phyloP scores from a whole-genome alignment of 2,888 invertebrate species.

The Heliconius charithonia region DNA sequence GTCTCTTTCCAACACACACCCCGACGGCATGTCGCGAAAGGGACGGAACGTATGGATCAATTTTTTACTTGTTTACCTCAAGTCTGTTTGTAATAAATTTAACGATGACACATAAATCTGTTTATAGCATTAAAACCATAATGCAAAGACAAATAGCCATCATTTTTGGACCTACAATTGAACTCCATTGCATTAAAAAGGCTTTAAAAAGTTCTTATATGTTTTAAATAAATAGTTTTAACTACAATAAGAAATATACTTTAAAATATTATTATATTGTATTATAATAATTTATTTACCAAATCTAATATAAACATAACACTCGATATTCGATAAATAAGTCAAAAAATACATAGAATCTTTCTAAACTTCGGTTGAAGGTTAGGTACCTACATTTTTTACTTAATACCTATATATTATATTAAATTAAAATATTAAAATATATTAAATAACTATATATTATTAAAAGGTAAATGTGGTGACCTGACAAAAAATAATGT shows the following conservation, averaged over 20 bases:
- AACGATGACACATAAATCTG: slow-evolving; percentile 30
- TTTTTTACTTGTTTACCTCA: slow-evolving; percentile 61
- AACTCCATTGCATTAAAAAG: not conserved
- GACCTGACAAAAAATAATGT: not conserved
- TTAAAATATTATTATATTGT: too few relatives aligned
- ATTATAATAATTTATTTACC: too few relatives aligned
- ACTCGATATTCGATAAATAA: too few relatives aligned
- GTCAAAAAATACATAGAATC: too few relatives aligned
- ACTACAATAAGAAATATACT: too few relatives aligned
- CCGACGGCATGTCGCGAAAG: slow-evolving; percentile 55
- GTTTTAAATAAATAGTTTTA: too few relatives aligned
- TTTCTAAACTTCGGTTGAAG: not conserved
- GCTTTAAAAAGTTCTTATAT: not conserved
- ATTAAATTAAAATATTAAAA: too few relatives aligned
- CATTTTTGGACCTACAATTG: slow-evolving; percentile 18
- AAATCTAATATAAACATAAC: too few relatives aligned
- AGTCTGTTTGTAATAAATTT: slow-evolving; percentile 61
- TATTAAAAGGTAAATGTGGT: not conserved
- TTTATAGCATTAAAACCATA: slow-evolving; percentile 33
- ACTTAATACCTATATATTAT: too few relatives aligned
- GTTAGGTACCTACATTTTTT: not conserved
- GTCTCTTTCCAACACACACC: slow-evolving; percentile 58
- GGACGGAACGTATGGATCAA: slow-evolving; percentile 49
- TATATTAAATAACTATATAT: too few relatives aligned
- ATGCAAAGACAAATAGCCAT: slow-evolving; percentile 17